phyloP scores from a whole-genome alignment of 2,797 vertebrate genomes.

The Moxostoma hubbsi region DNA sequence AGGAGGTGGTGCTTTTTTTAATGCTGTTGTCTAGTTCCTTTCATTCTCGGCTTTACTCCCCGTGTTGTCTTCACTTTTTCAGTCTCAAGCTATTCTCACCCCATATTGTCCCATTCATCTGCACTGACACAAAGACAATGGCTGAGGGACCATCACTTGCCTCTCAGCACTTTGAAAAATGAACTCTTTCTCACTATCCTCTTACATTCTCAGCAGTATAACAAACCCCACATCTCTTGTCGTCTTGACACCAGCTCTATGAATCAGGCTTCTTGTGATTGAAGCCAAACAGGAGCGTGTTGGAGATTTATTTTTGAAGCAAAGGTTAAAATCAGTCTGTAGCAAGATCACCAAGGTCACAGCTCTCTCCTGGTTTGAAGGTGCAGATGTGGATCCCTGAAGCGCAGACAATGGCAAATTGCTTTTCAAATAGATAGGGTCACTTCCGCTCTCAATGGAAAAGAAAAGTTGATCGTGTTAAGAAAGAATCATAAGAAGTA shows the following conservation, averaged over 20 bases:
- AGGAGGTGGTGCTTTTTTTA: constrained; percentile 30
- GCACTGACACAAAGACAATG: constrained; percentile 61
- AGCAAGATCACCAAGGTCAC: constrained; percentile 31
- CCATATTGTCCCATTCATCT: constrained; percentile 65
- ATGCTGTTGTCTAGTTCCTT: constrained; percentile 43
- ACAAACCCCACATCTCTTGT: constrained; percentile 35
- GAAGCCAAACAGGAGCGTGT: constrained; percentile 26
- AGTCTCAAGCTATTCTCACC: constrained; percentile 53
- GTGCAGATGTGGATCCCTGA: constrained; percentile 21
- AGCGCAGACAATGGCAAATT: constrained; percentile 35
- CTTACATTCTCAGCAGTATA: constrained; percentile 45
- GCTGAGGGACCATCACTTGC: constrained; percentile 58
- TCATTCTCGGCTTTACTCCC: constrained; percentile 35
- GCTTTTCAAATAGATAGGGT: constrained; percentile 36
- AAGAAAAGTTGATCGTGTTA: constrained; percentile 19
- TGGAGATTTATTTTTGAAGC: constrained; percentile 23
- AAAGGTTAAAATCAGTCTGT: constrained; percentile 47
- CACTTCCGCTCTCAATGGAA: constrained; percentile 32
- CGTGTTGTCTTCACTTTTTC: constrained; percentile 42
- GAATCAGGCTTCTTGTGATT: constrained; percentile 17
- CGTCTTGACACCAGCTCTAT: background rate
- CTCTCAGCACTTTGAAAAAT: constrained; percentile 58
- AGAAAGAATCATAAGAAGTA: too few relatives aligned
- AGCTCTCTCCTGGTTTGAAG: constrained; percentile 19
- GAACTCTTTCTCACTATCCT: constrained; percentile 47